Percentiles rank a stretch among this genome's conserved stretches.
These are phyloP conservation scores for Heliconius ismenius DNA, from an alignment of 2,888 invertebrate species.

Conservation along the genomic window DNA sequence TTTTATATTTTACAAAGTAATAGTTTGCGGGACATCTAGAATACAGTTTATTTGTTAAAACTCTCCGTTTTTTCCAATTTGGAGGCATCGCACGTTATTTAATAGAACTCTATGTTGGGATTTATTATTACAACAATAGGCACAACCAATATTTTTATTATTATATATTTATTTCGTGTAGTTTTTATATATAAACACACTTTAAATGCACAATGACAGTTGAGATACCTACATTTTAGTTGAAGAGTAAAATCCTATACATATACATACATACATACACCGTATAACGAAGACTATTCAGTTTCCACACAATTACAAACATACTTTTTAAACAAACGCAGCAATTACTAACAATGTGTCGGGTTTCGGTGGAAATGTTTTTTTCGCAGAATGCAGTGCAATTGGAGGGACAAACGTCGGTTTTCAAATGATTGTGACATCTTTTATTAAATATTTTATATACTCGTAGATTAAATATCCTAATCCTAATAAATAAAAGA, in stretches of 20 bases:
- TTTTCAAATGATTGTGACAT: neutral
- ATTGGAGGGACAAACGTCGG: neutral
- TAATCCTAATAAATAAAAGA: neutral
- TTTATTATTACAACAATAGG: too few species aligned
- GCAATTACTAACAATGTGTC: constrained; percentile 54
- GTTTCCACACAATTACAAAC: constrained; percentile 34
- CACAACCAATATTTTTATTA: too few species aligned
- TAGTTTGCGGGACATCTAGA: neutral
- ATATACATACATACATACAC: neutral
- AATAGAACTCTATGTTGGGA: neutral
- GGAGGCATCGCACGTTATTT: neutral
- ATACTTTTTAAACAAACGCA: constrained; percentile 50
- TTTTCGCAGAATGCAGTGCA: constrained; percentile 32
- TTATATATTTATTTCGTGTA: too few species aligned
- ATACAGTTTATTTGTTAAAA: neutral
- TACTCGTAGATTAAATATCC: neutral
- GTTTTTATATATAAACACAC: too few species aligned
- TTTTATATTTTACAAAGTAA: neutral
- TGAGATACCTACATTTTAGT: neutral
- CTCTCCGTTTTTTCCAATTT: too few species aligned
- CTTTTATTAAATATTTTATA: neutral
- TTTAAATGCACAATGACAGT: neutral
- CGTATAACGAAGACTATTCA: constrained; percentile 28
- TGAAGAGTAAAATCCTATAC: neutral
- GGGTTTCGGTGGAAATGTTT: constrained; percentile 44